These are phyloP conservation scores for Apotomis capreana DNA, from an alignment of 2,888 invertebrate species.

Conservation along the genomic window DNA sequence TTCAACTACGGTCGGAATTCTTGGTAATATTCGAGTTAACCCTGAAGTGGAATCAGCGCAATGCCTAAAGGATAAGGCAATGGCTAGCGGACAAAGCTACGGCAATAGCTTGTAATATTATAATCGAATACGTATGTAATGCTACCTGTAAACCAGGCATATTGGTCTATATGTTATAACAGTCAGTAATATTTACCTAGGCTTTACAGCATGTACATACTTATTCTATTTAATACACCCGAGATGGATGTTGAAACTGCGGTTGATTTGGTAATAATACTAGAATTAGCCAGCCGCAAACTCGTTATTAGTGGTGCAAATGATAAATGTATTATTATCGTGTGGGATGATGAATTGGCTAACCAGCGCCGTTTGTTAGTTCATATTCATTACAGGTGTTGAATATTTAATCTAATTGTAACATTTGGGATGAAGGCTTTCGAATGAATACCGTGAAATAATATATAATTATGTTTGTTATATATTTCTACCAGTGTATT, in stretches of 20 bases:
- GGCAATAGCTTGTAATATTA: too few relatives aligned
- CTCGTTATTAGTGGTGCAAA: conserved; percentile 34
- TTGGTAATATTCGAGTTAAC: too few relatives aligned
- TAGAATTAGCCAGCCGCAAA: conserved; percentile 37
- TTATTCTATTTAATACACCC: conserved; percentile 5
- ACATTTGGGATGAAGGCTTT: too few relatives aligned
- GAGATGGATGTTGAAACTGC: conserved; percentile 22
- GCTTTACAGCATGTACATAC: not conserved
- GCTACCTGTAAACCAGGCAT: not conserved
- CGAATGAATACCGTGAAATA: too few relatives aligned
- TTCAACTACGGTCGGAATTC: too few relatives aligned
- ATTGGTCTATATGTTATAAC: not conserved
- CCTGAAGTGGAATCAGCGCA: too few relatives aligned
- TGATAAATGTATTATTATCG: conserved; percentile 32
- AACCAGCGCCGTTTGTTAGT: conserved; percentile 17
- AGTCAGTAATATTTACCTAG: not conserved
- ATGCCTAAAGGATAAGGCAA: too few relatives aligned
- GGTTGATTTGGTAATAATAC: conserved; percentile 33
- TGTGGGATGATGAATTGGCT: conserved; percentile 28
- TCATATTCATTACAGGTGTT: conserved; percentile 11
- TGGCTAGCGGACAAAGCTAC: too few relatives aligned
- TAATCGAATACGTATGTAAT: too few relatives aligned
- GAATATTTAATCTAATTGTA: conserved; percentile 3
- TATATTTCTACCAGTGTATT: too few relatives aligned
- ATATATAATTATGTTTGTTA: too few relatives aligned